Conservation (phyloP, 2,113 vertebrate species). For the Aldabrachelys gigantea region DNA sequence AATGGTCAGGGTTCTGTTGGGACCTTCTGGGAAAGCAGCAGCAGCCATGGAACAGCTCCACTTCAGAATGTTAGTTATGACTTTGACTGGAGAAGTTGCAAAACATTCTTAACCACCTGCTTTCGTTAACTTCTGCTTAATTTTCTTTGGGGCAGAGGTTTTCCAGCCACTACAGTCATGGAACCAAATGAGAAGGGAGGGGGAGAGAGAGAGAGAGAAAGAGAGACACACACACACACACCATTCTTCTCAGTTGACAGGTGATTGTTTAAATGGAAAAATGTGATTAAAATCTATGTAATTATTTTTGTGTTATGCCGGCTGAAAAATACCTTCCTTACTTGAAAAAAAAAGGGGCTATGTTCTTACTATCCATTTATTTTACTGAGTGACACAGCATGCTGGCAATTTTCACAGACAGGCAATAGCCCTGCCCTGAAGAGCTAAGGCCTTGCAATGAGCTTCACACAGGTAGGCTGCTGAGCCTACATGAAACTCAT, state of each 20-base stretch:
- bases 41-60: fast-evolving
- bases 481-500: not conserved
- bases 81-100: not conserved
- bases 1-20: not conserved
- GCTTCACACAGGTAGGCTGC: not conserved
- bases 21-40: not conserved
- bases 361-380: not conserved
- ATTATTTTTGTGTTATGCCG: not conserved
- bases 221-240: not conserved
- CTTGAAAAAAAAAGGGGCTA: not conserved
- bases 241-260: not conserved
- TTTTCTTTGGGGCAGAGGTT: not conserved
- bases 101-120: not conserved
- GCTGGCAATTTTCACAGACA: not conserved
- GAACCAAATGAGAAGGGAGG: not conserved
- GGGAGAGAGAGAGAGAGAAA: not conserved
- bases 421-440: not conserved
- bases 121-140: not conserved
- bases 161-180: not conserved
- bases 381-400: not conserved
- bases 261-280: not conserved
- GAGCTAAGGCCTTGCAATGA: not conserved
- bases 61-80: not conserved
- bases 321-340: not conserved
- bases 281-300: not conserved